phyloP scores from a whole-genome alignment of 2,888 invertebrate species.

The Venusia cambrica region DNA sequence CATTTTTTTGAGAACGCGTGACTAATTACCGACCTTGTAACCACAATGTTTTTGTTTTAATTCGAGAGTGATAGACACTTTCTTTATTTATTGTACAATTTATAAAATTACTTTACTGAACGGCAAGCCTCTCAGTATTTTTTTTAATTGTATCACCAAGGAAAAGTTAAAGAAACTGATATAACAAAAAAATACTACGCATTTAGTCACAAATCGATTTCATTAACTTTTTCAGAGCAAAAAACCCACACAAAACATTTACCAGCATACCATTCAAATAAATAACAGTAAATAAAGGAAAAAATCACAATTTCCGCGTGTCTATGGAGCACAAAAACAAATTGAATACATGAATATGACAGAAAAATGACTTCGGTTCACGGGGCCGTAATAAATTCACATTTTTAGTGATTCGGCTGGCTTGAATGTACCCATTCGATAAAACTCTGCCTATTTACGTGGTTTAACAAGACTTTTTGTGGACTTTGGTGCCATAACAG shows the following conservation, averaged over 20 bases:
- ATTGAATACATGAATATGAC: conserved; percentile 42
- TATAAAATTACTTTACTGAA: no score
- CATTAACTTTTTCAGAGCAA: conserved; percentile 23
- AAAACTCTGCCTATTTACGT: conserved; percentile 8
- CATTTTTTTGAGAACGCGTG: no score
- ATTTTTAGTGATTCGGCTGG: conserved; percentile 21
- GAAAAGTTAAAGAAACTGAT: conserved; percentile 5
- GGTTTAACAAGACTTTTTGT: conserved; percentile 4
- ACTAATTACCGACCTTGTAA: no score
- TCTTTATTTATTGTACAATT: no score
- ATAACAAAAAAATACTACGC: conserved; percentile 19
- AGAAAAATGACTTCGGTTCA: conserved; percentile 33
- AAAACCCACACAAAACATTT: conserved; percentile 26
- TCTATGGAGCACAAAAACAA: conserved; percentile 38
- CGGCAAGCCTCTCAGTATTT: no score
- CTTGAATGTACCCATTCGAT: not conserved
- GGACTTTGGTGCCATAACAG: conserved; percentile 1
- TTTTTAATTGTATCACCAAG: no score
- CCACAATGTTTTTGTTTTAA: no score
- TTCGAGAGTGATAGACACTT: no score
- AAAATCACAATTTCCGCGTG: conserved; percentile 50
- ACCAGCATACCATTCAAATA: conserved; percentile 28
- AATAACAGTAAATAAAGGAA: conserved; percentile 33
- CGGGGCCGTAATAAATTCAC: conserved; percentile 23
- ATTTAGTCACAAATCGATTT: conserved; percentile 21